These are phyloP conservation scores for Epinotia demarniana DNA, from an alignment of 2,888 invertebrate genomes.

Conservation along the genomic window DNA sequence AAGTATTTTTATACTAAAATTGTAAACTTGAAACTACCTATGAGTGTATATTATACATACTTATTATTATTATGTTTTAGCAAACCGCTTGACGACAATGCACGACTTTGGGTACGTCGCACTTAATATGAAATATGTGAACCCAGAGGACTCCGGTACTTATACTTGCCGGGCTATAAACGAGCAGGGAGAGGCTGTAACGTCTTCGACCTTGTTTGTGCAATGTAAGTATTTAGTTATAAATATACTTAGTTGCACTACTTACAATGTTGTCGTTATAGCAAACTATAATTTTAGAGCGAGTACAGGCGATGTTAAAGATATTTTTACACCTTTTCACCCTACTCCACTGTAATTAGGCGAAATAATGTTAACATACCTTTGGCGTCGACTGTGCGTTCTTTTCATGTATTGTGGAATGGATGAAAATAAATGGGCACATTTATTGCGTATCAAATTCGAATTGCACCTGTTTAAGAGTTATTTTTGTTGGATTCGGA, in stretches of 20 bases:
- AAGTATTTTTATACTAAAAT: conserved; percentile 66
- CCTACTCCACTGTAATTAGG: too few species aligned
- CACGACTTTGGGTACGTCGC: conserved; percentile 99
- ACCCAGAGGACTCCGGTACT: conserved; percentile 98
- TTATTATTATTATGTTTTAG: conserved; percentile 63
- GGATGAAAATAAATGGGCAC: too few species aligned
- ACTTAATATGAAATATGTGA: conserved; percentile 96
- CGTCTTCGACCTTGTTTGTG: conserved; percentile 95
- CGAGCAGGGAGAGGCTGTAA: conserved; percentile 97
- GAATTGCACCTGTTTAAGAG: too few species aligned
- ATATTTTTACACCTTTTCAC: too few species aligned
- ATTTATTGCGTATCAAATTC: too few species aligned
- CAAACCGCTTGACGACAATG: conserved; percentile 96
- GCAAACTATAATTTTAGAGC: not conserved
- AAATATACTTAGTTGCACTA: not conserved
- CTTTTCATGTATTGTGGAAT: too few species aligned
- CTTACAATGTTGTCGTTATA: not conserved
- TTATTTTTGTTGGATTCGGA: too few species aligned
- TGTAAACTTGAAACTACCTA: too few species aligned
- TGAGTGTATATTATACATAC: not conserved
- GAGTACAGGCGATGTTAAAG: too few species aligned
- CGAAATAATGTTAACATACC: too few species aligned
- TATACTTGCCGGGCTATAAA: conserved; percentile 97
- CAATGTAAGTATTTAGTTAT: conserved; percentile 86
- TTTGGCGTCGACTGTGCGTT: too few species aligned